Base-by-base conservation (phyloP, 2,113 vertebrate species). In the Conger conger region DNA sequence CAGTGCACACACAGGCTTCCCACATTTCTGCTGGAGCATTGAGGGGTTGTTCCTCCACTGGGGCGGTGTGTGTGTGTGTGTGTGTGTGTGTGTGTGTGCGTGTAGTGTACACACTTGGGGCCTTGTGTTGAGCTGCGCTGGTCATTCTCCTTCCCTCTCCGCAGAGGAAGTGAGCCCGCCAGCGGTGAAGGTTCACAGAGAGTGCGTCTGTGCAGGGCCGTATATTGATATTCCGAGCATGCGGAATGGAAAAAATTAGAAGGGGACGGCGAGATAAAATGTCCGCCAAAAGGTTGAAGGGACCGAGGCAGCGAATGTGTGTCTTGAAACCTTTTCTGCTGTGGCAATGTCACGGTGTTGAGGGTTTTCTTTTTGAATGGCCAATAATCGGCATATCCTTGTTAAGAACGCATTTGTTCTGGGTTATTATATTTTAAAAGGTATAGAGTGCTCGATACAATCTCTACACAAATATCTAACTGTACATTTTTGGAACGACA, bases 221-320 rank as follows among this genome's bases (percentile, higher is more conserved):
- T 15, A 38, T 42, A 63, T 86, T 83, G 78, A 86, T 86, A 86
- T 83, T 86, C 85, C 79, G 57, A 37, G 79, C 85, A 83, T 86
- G 85, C 57, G 68, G 42, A 45, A 45, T 45, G 38, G 38, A 80
- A 80, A 79, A 60, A 54, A 83, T 83, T 42, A 78, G 82, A 73
- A 73, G 68, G 68, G 68, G 68, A 73, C n/a, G 68, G 33, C 33
- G 27, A 50, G 78, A 78, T 63, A 45, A 83, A 83, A 79, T 83
- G 17, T 84, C 76, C 18, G 53, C 77, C 83, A 50, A 68, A 50
- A 30, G 45, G 9, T 54, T 76, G 83, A 38, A 84, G 73, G 20
- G 45, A 79, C 35, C 38, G 63, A 78, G 40, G 73, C 82, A 77
- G 68, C 27, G 1, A 30, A 33, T 73, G 4, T 33, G 13, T 1